Evolutionary conservation across 2,888 invertebrate genomes (phyloP), one percentile per base, ranked within the genome.

Genomic region (Cloeon dipterum): DNA sequence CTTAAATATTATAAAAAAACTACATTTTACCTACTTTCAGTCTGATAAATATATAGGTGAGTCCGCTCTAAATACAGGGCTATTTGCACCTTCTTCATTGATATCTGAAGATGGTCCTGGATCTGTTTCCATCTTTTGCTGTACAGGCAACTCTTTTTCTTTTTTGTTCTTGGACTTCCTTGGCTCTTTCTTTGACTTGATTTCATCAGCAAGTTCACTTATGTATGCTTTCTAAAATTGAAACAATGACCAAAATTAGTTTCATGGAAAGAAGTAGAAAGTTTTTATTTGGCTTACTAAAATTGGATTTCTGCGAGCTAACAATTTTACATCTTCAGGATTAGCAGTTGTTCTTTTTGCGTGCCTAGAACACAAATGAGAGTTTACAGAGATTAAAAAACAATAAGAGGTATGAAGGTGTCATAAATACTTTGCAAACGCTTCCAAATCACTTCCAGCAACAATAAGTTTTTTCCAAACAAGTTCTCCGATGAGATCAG

Each of bases 281-380:
- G 5, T 21, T 21, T 21, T 21, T 10, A 8, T 8, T 21, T 8
- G 10, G 5, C 21, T 57, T 57, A 72, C 72, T 58, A 74, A 50
- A 32, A 63, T 61, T n/a, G 62, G 58, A 48, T 70, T 71, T 44
- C 66, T 61, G 46, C 73, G 57, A 0, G 62, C 65, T 20, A 74
- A 49, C 5, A 74, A 54, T 50, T 67, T 70, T 0, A 74, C 68
- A 51, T 74, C 74, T 41, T 74, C 73, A 1, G 58, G 49, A 46
- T 60, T 68, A n/a, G 73, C 57, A 11, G 65, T 65, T 2, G 61
- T 55, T 37, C 74, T 57, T 50, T 69, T 73, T 0, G 66, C 71
- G 52, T 74, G 73, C 45, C 73, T 73, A 51, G 32, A 56, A 56
- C 41, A 39, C 34, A 39, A 41, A 42, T 23, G 23, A 23, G 23